A percentile compares a stretch with the other conserved stretches of the same genome.
phyloP scores from a whole-genome alignment of 1,140 invertebrate species.

The Pantala flavescens region DNA sequence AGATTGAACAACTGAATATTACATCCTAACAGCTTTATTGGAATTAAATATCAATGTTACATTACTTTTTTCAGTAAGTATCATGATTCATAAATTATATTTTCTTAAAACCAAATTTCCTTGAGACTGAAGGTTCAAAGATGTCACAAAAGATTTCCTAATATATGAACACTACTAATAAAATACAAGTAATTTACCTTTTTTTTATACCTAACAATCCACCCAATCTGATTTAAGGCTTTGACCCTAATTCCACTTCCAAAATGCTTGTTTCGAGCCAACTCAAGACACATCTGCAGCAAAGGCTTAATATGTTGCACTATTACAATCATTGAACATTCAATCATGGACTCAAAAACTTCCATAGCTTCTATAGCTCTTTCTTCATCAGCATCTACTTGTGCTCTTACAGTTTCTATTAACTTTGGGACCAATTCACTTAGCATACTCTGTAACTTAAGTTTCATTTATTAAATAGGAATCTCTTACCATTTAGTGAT shows the following conservation, averaged over 20 bases:
- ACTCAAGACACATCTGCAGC: constrained; percentile 53
- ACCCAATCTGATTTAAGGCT: constrained; percentile 53
- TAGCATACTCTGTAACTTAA: neutral
- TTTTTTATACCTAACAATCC: constrained; percentile 54
- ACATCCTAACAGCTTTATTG: no score
- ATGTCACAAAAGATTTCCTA: no score
- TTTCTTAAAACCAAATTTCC: neutral
- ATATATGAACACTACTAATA: no score
- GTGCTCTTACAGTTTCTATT: constrained; percentile 43
- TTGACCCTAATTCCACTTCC: constrained; percentile 51
- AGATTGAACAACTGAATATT: no score
- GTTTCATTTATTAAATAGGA: no score
- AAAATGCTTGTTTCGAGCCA: constrained; percentile 43
- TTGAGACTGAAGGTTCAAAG: no score
- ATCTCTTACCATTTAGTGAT: no score
- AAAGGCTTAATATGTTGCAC: constrained; percentile 52
- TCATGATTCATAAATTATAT: no score
- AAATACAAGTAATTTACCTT: constrained; percentile 37
- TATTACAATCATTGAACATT: constrained; percentile 51
- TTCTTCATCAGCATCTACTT: constrained; percentile 44
- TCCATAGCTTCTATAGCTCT: constrained; percentile 54
- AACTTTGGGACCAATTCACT: constrained; percentile 47
- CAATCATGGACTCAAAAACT: constrained; percentile 59
- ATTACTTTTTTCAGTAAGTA: no score
- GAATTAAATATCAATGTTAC: no score